Evolutionary conservation across 2,113 vertebrate genomes (phyloP).

Genomic region (Pogona vitticeps): DNA sequence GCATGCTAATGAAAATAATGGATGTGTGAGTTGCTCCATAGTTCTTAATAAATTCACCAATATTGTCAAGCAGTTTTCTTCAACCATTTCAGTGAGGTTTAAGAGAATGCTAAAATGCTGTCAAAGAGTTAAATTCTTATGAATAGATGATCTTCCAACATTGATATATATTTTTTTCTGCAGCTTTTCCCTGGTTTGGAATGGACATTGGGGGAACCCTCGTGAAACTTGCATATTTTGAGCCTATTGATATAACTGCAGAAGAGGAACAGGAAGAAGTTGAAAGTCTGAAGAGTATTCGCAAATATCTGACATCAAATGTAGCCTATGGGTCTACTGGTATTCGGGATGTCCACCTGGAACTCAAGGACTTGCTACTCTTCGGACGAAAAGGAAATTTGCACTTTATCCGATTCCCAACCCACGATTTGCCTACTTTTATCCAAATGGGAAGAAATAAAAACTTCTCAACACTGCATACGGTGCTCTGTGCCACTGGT

Average conservation of each 20-base stretch:
- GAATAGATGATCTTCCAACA: not conserved
- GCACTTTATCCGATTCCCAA: constrained; percentile 86
- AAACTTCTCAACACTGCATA: constrained; percentile 85
- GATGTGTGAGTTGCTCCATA: not conserved
- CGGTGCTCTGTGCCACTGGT: constrained; percentile 84
- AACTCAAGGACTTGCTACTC: constrained; percentile 81
- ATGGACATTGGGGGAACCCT: constrained; percentile 85
- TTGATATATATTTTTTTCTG: constrained; percentile 9
- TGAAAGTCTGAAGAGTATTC: constrained; percentile 86
- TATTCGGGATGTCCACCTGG: constrained; percentile 83
- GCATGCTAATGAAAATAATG: not conserved
- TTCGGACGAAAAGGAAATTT: constrained; percentile 82
- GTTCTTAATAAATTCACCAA: not conserved
- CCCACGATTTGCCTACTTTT: constrained; percentile 84
- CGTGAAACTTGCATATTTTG: constrained; percentile 84
- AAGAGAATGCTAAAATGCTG: not conserved
- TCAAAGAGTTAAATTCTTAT: not conserved
- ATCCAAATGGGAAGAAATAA: constrained; percentile 86
- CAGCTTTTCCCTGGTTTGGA: constrained; percentile 86
- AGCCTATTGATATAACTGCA: constrained; percentile 84
- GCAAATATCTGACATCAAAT: constrained; percentile 83
- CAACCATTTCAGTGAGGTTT: not conserved
- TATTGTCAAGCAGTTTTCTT: not conserved
- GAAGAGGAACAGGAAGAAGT: constrained; percentile 86
- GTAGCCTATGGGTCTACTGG: constrained; percentile 85